Evolutionary conservation across 2,797 vertebrate genomes (phyloP), one percentile per base, ranked within the genome.

Genomic region (Halcyon chelicuti): DNA sequence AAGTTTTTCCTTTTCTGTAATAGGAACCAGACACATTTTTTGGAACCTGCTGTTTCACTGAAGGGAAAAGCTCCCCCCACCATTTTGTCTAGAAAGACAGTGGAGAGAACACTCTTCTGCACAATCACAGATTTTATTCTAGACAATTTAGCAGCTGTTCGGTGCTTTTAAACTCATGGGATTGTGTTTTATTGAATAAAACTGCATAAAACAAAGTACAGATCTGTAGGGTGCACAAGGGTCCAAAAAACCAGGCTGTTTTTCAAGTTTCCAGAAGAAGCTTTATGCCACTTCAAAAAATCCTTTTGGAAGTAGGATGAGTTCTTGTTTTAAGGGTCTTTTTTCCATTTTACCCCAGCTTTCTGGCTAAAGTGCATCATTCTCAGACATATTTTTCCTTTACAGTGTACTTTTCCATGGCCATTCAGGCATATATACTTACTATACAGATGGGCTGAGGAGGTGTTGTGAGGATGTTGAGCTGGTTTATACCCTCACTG

Each of bases 21-120:
- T 96, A 93, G 66, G 89, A 97, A 96, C 93, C 97, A 97, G 96
- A 97, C 68, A 85, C 31, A 62, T n/a, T 91, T 97, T 95, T 95
- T 96, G 94, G 94, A 97, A 89, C 20, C 60, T 81, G 86, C 37
- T 67, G 18, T 85, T 96, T 75, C 80, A 73, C 70, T 31, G 84
- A 81, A 96, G 86, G 83, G 57, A 96, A 96, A 94, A 76, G 66
- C 46, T 94, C 16, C 78, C 88, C 88, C 29, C 26, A 31, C 61
- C 83, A 92, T 81, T 95, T 95, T 96, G 73, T 86, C 90, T 71
- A 91, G 78, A 93, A 96, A 88, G 83, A 68, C 42, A 84, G 85
- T 2, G 9, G 22, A 94, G 44, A 94, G 81, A 94, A 91, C 12
- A 19, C 18, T 55, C 57, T 87, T 62, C 73, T 62, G 73, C 5